Percentiles rank a stretch among this genome's conserved stretches.
Conservation (phyloP, 2,113 vertebrate genomes). For the Peromyscus leucopus region DNA sequence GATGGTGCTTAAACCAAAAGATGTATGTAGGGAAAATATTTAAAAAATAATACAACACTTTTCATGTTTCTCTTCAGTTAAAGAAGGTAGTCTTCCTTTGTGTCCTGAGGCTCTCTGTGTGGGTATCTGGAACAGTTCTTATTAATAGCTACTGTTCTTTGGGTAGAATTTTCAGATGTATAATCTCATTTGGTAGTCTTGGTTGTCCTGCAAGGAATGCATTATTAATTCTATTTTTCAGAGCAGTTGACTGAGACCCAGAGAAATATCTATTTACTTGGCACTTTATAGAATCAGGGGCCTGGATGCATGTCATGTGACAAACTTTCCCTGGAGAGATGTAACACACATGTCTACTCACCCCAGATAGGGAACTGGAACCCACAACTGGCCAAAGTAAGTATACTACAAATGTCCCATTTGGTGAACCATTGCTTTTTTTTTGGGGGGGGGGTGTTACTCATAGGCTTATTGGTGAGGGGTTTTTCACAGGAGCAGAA, state of each 20-base stretch:
- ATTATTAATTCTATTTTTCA: background rate
- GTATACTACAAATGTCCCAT: too few species aligned
- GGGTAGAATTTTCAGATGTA: background rate
- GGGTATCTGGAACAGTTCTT: background rate
- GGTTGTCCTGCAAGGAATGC: background rate
- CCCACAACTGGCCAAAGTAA: background rate
- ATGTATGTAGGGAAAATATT: background rate
- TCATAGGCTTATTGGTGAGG: background rate
- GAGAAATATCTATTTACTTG: background rate
- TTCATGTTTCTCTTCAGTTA: background rate
- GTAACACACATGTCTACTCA: background rate
- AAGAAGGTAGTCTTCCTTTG: background rate
- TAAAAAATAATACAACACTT: background rate
- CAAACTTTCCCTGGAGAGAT: background rate
- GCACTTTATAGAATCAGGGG: background rate
- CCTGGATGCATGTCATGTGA: background rate
- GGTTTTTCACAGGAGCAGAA: background rate
- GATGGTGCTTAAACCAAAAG: background rate
- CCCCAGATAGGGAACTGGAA: background rate
- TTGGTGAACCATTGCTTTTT: background rate
- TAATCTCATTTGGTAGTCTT: background rate
- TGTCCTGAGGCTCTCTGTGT: background rate
- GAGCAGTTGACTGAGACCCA: background rate
- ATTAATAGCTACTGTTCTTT: background rate
- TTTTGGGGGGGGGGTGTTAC: background rate